Evolutionary conservation across 2,797 vertebrate species (phyloP), one percentile per base, ranked within the genome.

Genomic region (Artibeus jamaicensis): DNA sequence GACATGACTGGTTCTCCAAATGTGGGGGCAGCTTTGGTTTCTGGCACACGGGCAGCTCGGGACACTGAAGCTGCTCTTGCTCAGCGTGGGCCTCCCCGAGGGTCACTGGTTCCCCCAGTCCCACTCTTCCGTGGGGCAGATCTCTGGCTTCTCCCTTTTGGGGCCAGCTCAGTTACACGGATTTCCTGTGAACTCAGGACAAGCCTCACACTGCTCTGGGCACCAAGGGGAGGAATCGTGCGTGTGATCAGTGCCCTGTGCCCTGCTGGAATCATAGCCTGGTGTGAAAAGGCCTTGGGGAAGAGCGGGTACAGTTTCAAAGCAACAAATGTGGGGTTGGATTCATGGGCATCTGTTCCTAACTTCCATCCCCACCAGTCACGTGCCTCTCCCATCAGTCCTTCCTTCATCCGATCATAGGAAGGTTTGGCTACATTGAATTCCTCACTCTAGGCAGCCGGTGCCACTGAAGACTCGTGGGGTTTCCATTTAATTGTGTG

Each of bases 251-350:
- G 57, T 32, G 50, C 57, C 84, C 42, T 32, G 0, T 32, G 73
- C 11, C 34, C 92, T n/a, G 21, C 62, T 39, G 68, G 53, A 62
- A 32, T 67, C 55, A 29, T 32, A 55, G 22, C 42, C 53, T 68
- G 12, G 46, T 68, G 62, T 82, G 85, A 42, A 55, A 95, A 95
- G 73, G 46, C 90, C 65, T 24, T 10, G n/a, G 29, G 68, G 42
- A 93, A 73, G 42, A 91, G 46, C 1, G 0, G 81, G 50, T 94
- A 57, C 50, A 74, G 71, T 89, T 96, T 93, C 96, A 96, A 96
- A 95, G 92, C 87, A 57, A 65, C 46, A 71, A 73, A 10, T 87
- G 53, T 14, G 18, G 50, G 55, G 3, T 37, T 85, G 62, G 73
- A 37, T 86, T 84, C 21, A 10, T 5, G 19, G 76, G 70, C 68